Base-by-base conservation (phyloP, 2,797 vertebrate genomes). In the Bradypodion ventrale region DNA sequence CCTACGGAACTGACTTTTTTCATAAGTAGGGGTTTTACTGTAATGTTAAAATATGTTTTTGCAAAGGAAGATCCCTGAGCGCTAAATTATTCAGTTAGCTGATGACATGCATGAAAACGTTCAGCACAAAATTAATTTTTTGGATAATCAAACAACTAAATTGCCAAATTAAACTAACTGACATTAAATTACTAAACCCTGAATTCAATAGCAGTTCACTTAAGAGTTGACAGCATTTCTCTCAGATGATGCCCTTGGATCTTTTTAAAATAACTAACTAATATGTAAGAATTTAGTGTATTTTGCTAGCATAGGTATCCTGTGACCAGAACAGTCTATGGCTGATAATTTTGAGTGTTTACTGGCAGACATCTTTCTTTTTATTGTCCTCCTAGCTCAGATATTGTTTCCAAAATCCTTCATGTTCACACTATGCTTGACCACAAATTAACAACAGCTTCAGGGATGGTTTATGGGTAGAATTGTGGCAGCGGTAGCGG, bases 91-190 rank as follows among this genome's bases (percentile, higher is more conserved):
- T 37, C 82, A 1, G 78, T 32, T 0, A 78, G 74, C 46, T 66
- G 42, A 42, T 21, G 42, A 60, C n/a, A 80, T 79, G 63, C 9
- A 59, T 32, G 73, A 21, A 62, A 87, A 0, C 0, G 42, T 62
- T 74, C 80, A 81, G 68, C 52, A 66, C 62, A 52, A 73, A 84
- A 80, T 40, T 83, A 35, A 12, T 68, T 60, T 42, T 44, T 87
- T 65, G n/a, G 70, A 56, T 35, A 44, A 78, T 78, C 27, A 46
- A 6, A 46, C 19, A 44, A 62, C 29, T 29, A 27, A 76, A 76
- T 52, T 60, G 60, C 19, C 32, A 56, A 56, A 56, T 56, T 56
- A 56, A 56, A 56, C 52, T 56, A 49, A 49, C 13, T 49, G 19
- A 56, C 56, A 56, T 56, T 19, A 56, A 15, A 56, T 21, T 56